These are phyloP conservation scores for Diarsia rubi DNA, from an alignment of 2,888 invertebrate species.

Conservation along the genomic window DNA sequence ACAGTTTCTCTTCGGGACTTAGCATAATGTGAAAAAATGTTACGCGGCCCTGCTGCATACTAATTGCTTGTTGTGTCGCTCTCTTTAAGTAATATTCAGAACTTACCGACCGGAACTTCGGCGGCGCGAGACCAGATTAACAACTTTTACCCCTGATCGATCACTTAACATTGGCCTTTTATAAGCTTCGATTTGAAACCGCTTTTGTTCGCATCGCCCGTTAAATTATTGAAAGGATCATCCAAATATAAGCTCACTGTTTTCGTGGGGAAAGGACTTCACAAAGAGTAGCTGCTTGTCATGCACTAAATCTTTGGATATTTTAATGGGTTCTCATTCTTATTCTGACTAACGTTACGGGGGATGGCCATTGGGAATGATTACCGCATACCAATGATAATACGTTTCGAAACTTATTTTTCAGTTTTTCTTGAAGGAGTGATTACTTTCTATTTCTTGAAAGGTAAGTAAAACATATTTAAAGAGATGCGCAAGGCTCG, in stretches of 20 bases:
- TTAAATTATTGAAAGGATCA: conserved; percentile 67
- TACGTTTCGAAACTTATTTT: conserved; percentile 64
- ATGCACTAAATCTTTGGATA: conserved; percentile 83
- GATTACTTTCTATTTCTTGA: conserved; percentile 50
- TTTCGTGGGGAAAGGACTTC: conserved; percentile 70
- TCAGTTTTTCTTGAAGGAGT: conserved; percentile 40
- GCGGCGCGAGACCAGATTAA: conserved; percentile 85
- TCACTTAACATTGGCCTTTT: conserved; percentile 84
- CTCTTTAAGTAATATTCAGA: conserved; percentile 81
- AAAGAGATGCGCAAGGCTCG: conserved; percentile 55
- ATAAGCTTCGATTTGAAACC: conserved; percentile 80
- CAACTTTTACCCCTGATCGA: conserved; percentile 88
- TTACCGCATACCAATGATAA: conserved; percentile 80
- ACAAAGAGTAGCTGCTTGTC: conserved; percentile 78
- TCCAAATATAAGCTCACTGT: conserved; percentile 73
- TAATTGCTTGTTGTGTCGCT: conserved; percentile 89
- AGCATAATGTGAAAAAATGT: conserved; percentile 90
- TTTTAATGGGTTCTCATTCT: conserved; percentile 87
- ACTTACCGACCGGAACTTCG: conserved; percentile 83
- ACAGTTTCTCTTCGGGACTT: conserved; percentile 88
- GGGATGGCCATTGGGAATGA: conserved; percentile 77
- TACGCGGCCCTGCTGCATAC: conserved; percentile 87
- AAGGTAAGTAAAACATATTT: conserved; percentile 49
- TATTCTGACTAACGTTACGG: conserved; percentile 83
- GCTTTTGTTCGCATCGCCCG: conserved; percentile 72